Percentiles rank a stretch among this genome's conserved stretches.
Evolutionary conservation across 2,797 vertebrate genomes (phyloP).

Genomic region (Sphaeramia orbicularis): DNA sequence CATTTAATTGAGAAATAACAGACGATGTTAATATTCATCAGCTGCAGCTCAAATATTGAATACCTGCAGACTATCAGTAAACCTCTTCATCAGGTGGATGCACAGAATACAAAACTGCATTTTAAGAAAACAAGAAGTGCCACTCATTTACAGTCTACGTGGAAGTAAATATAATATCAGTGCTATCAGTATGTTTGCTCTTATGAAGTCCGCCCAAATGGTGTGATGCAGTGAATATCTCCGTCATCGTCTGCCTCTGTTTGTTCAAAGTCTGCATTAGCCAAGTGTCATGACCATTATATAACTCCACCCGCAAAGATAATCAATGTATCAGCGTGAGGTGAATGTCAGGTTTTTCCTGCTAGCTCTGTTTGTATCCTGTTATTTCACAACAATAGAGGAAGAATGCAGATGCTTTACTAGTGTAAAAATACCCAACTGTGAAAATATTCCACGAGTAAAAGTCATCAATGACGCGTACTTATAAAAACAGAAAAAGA

Average conservation of each 20-base stretch:
- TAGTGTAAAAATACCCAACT: too few species aligned
- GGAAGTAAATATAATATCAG: neutral
- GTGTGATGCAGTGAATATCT: constrained; percentile 1
- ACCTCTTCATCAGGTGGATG: too few species aligned
- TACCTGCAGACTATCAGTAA: too few species aligned
- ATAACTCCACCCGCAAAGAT: constrained; percentile 6
- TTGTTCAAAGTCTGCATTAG: constrained; percentile 10
- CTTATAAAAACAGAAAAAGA: too few species aligned
- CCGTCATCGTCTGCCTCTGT: neutral
- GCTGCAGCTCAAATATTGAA: too few species aligned
- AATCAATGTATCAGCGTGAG: neutral
- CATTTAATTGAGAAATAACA: too few species aligned
- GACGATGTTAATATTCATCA: too few species aligned
- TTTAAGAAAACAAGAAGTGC: neutral
- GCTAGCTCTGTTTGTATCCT: neutral
- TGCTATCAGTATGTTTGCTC: neutral
- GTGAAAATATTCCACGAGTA: too few species aligned
- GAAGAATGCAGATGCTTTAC: too few species aligned
- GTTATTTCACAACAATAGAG: neutral
- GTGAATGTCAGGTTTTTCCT: constrained; percentile 17
- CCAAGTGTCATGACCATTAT: constrained; percentile 23
- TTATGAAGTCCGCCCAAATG: neutral
- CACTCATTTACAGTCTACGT: too few species aligned
- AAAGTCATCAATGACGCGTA: too few species aligned
- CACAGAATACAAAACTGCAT: too few species aligned